Evolutionary conservation across 2,797 vertebrate species (phyloP).

Genomic region (Benthosema pterotum): DNA sequence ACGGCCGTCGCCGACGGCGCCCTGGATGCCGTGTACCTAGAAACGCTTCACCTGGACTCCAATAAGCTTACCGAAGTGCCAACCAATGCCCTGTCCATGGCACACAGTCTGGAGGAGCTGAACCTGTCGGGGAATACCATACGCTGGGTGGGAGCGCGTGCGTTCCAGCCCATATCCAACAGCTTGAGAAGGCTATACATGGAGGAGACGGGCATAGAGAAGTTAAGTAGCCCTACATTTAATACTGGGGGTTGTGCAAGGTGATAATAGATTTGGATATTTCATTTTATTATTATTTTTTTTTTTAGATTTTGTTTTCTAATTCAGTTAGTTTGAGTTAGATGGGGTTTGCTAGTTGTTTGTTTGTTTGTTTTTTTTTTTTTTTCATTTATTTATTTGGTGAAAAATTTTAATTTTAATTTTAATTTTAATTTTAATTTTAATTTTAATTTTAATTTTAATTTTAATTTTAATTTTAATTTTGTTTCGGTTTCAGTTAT

Average conservation of each 20-base stretch:
- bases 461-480: no score
- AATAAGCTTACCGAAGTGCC: conserved; percentile 84
- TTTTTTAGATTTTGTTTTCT: no score
- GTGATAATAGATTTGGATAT: no score
- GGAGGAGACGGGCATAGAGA: conserved; percentile 81
- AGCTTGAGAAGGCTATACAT: conserved; percentile 87
- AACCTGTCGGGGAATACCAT: conserved; percentile 85
- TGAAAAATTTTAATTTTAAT: no score
- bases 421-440: no score
- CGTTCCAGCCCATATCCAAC: conserved; percentile 76
- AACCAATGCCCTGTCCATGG: conserved; percentile 66
- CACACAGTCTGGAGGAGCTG: conserved; percentile 79
- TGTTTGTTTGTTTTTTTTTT: no score
- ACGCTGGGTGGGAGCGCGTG: conserved; percentile 60
- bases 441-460: no score
- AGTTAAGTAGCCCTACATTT: conserved; percentile 64
- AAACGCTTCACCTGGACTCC: conserved; percentile 84
- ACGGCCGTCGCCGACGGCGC: conserved; percentile 62
- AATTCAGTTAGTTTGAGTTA: no score
- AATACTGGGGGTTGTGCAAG: background rate
- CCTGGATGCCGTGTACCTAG: conserved; percentile 76
- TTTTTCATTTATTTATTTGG: no score
- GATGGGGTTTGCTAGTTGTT: no score
- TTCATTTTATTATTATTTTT: no score
- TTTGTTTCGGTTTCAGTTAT: no score